phyloP scores from a whole-genome alignment of 2,797 vertebrate species.

The Spheniscus humboldti region DNA sequence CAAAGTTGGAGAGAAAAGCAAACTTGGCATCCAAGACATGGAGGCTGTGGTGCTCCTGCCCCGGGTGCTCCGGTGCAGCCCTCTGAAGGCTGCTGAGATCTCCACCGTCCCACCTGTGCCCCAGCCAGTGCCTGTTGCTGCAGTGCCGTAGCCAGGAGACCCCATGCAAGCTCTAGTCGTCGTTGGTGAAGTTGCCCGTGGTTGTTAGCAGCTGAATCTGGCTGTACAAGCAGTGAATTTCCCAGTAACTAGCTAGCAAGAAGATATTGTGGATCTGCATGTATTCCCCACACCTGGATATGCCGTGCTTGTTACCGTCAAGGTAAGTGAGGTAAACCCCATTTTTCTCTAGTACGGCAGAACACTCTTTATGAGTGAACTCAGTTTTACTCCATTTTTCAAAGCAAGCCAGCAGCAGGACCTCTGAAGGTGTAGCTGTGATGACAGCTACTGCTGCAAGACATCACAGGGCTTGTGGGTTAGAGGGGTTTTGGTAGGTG shows the following conservation, averaged over 20 bases:
- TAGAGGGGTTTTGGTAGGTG: not conserved
- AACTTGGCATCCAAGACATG: not conserved
- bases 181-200: rapidly evolving
- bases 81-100: not conserved
- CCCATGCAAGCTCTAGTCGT: not conserved
- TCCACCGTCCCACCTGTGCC: rapidly evolving
- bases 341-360: not conserved
- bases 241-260: not conserved
- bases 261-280: not conserved
- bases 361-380: not conserved
- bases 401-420: not conserved
- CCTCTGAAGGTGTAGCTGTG: not conserved
- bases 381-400: not conserved
- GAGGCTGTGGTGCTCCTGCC: not conserved
- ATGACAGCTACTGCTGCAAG: not conserved
- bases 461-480: not conserved
- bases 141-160: not conserved
- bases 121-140: rapidly evolving
- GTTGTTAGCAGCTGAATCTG: not conserved
- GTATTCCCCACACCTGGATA: not conserved
- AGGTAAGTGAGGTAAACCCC: not conserved
- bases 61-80: not conserved
- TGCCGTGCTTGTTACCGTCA: not conserved
- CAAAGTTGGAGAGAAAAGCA: not conserved
- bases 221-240: not conserved